Percentiles rank a stretch among this genome's conserved stretches.
Evolutionary conservation across 1,140 invertebrate species (phyloP).

Genomic region (Cryptotermes secundus): DNA sequence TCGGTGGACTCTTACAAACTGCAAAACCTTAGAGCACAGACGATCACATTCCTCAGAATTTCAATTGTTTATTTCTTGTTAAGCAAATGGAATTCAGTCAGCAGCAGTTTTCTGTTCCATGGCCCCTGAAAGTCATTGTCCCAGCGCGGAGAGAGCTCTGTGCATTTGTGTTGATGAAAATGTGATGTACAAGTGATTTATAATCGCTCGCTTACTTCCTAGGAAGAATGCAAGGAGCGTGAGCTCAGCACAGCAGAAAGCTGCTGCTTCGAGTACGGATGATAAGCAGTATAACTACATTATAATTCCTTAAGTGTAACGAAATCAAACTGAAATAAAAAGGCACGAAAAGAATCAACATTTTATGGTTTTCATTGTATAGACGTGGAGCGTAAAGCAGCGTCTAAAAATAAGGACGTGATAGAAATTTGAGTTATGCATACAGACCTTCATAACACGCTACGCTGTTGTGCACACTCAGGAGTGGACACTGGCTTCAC

Average conservation of each 20-base stretch:
- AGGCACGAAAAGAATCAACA: background rate
- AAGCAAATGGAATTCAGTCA: no score
- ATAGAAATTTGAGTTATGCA: background rate
- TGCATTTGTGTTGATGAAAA: constrained; percentile 20
- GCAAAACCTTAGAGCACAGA: no score
- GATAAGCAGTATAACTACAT: background rate
- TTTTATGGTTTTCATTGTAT: background rate
- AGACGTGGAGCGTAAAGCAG: background rate
- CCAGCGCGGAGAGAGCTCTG: background rate
- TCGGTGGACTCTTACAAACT: no score
- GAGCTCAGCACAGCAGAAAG: background rate
- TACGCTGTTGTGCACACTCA: no score
- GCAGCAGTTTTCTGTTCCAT: background rate
- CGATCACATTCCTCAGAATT: no score
- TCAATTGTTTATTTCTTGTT: no score
- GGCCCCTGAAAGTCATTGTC: background rate
- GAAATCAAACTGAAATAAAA: background rate
- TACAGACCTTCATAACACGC: no score
- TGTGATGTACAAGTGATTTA: constrained; percentile 6
- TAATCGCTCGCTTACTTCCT: background rate
- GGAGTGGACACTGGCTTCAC: no score
- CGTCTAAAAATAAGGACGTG: no score
- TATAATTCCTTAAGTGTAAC: background rate
- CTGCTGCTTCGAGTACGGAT: no score
- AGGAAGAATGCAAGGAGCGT: background rate